Evolutionary conservation across 64 coral and sea anemone species (phyloP), one percentile per base, ranked within the genome.

Genomic region (Montipora capricornis): DNA sequence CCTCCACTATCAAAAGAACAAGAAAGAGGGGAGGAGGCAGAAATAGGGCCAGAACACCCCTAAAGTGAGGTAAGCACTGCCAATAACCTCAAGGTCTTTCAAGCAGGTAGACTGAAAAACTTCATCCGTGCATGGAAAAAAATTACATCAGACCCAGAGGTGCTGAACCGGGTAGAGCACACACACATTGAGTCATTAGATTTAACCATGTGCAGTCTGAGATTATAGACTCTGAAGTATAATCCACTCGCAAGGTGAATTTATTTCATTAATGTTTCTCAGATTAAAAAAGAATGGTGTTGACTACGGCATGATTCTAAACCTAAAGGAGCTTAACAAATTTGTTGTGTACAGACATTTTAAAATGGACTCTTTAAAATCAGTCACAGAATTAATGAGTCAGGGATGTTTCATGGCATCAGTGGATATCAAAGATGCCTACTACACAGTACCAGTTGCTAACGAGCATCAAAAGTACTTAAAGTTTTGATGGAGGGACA

Each of bases 291-390:
- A 75, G 70, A 74, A 90, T 90, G 88, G 77, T 11, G 46, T 80
- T 51, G 88, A 90, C 11, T 90, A 80, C 78, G 73, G 90, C 20
- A 85, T 92, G 80, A 92, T 85, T 52, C 69, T 92, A 47, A 80
- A 80, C 49, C 19, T 90, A 11, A 85, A 92, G 4, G 26, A 92
- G 8, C 15, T 84, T 7, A 92, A 92, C 79, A 82, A 91, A 52
- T 91, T 68, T 82, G 66, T 91, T 26, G 71, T 76, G 2, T 91
- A 83, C 62, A 26, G 17, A 29, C 90, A 91, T 26, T 91, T 82
- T 24, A 91, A 83, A 75, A 91, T 91, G 90, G 90, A 91, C n/a
- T 82, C 77, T 20, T 44, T 90, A 5, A 80, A 79, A 5, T 80
- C 58, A 68, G 62, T 81, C 3, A 81, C 64, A 49, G 62, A 81